Conservation (phyloP, 2,888 invertebrate genomes). For the Galeruca laticollis region DNA sequence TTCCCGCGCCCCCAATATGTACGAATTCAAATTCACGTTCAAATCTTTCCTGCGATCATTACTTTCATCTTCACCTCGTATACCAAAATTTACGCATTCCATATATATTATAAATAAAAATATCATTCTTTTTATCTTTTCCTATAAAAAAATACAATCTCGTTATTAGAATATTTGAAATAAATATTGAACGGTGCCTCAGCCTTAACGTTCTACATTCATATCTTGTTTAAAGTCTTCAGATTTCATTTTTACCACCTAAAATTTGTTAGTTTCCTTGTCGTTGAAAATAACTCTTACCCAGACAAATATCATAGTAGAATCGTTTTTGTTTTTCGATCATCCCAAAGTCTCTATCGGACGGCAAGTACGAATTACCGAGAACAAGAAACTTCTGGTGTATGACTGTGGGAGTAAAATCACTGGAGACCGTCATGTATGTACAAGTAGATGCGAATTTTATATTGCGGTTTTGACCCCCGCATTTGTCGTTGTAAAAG, state of each 20-base stretch:
- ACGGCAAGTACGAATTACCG: constrained; percentile 52
- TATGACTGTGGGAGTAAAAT: background rate
- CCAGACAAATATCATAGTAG: constrained; percentile 7
- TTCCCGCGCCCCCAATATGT: too few species aligned
- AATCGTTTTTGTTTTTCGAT: constrained; percentile 51
- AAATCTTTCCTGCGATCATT: too few species aligned
- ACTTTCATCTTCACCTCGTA: too few species aligned
- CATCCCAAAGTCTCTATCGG: constrained; percentile 47
- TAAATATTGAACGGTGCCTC: background rate
- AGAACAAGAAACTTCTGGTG: constrained; percentile 41
- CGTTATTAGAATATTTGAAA: background rate
- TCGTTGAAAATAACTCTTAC: constrained; percentile 1
- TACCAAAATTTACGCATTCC: too few species aligned
- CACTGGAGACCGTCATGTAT: background rate
- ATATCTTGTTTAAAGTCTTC: too few species aligned
- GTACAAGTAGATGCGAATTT: background rate
- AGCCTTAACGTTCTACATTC: background rate
- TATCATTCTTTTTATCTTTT: too few species aligned
- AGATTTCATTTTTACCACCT: background rate
- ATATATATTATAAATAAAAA: too few species aligned
- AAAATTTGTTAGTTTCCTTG: background rate
- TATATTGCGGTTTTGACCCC: too few species aligned
- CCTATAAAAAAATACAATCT: too few species aligned
- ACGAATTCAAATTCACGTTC: too few species aligned
- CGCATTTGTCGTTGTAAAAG: background rate